Evolutionary conservation across 2,797 vertebrate genomes (phyloP).

Genomic region (Natrix natrix): DNA sequence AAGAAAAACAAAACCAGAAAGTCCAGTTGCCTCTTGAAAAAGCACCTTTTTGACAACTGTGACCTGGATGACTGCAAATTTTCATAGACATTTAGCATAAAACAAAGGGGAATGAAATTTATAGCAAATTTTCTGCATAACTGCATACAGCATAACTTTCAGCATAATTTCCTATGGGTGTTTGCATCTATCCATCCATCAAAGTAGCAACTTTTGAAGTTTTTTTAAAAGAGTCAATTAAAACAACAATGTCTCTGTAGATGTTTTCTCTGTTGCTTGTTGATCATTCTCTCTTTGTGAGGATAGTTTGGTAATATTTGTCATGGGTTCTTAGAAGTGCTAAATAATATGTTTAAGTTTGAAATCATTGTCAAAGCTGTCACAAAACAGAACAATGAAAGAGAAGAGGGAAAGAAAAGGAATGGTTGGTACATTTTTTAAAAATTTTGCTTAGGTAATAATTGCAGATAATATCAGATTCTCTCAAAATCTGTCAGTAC

Average conservation of each 20-base stretch:
- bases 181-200: neutral
- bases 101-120: neutral
- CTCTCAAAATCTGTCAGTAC: rapidly evolving
- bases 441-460: slow-evolving; percentile 3
- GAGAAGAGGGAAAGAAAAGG: neutral
- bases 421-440: neutral
- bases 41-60: too few relatives aligned
- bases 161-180: neutral
- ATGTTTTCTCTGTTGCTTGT: neutral
- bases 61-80: too few relatives aligned
- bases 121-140: neutral
- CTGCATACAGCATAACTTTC: neutral
- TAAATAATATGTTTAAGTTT: rapidly evolving
- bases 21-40: too few relatives aligned
- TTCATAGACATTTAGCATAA: too few relatives aligned
- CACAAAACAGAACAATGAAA: neutral
- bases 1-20: too few relatives aligned
- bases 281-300: neutral
- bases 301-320: neutral
- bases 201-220: neutral
- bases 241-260: neutral
- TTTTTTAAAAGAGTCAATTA: neutral
- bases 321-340: neutral
- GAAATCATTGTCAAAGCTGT: slow-evolving; percentile 14
- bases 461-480: slow-evolving; percentile 14